Evolutionary conservation across 2,113 vertebrate species (phyloP).

Genomic region (Mastomys natalensis): DNA sequence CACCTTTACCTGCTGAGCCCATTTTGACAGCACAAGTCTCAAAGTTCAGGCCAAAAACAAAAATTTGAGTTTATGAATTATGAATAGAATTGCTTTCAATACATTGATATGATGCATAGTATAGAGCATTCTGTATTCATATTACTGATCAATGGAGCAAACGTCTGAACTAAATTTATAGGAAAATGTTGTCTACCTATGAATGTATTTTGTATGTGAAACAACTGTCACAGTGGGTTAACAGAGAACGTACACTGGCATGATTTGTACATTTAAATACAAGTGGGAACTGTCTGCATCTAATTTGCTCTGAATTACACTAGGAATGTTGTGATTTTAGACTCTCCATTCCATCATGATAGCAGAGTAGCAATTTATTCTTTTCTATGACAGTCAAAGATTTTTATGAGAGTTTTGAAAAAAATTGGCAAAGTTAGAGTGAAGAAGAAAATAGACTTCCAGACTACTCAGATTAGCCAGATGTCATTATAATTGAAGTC

Average conservation of each 20-base stretch:
- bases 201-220: neutral
- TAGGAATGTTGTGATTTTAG: conserved; percentile 32
- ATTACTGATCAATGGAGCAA: conserved; percentile 12
- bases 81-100: neutral
- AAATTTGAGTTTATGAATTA: neutral
- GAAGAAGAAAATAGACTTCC: conserved; percentile 60
- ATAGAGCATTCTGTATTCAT: neutral
- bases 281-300: neutral
- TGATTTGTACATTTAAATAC: conserved; percentile 11
- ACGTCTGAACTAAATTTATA: neutral
- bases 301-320: conserved; percentile 33
- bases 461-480: conserved; percentile 54
- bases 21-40: neutral
- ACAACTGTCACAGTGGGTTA: neutral
- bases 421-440: conserved; percentile 59
- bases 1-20: too few species aligned
- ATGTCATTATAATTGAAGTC: conserved; percentile 67
- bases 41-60: neutral
- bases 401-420: conserved; percentile 54
- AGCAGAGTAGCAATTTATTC: neutral
- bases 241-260: neutral
- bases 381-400: conserved; percentile 46
- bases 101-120: neutral
- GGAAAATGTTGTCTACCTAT: neutral
- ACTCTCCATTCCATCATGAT: neutral